Percentiles rank a stretch among this genome's conserved stretches.
Conservation (phyloP, 2,113 vertebrate genomes). For the Pagrus major region DNA sequence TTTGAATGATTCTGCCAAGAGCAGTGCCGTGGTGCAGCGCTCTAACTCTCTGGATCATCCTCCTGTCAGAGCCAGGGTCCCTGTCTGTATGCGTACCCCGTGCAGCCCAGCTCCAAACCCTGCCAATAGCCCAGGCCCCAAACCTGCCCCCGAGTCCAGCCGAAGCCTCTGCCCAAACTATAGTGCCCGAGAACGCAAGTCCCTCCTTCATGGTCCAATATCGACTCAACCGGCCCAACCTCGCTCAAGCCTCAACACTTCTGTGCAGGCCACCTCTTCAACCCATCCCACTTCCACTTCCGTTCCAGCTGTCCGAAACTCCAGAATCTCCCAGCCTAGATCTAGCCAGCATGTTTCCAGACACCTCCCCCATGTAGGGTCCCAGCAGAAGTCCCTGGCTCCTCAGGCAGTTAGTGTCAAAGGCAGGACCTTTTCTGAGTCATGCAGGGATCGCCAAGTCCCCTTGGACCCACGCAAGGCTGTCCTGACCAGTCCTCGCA, state of each 20-base stretch:
- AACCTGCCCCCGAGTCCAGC: constrained; percentile 37
- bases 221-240: constrained; percentile 21
- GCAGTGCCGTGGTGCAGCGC: constrained; percentile 80
- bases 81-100: constrained; percentile 77
- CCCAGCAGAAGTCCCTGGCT: constrained; percentile 23
- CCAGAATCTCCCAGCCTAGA: constrained; percentile 23
- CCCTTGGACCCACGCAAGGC: constrained; percentile 59
- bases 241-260: constrained; percentile 39
- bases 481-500: constrained; percentile 67
- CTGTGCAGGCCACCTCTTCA: constrained; percentile 13
- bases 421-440: constrained; percentile 35
- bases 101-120: constrained; percentile 67
- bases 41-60: constrained; percentile 87
- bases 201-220: constrained; percentile 57
- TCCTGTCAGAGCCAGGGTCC: constrained; percentile 78
- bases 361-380: constrained; percentile 13
- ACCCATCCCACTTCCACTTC: not conserved
- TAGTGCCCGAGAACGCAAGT: constrained; percentile 57
- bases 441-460: constrained; percentile 42
- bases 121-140: constrained; percentile 51
- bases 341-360: constrained; percentile 13
- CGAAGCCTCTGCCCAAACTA: constrained; percentile 2
- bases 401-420: constrained; percentile 23
- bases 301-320: constrained; percentile 8
- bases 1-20: constrained; percentile 85